Evolutionary conservation across 2,113 vertebrate species (phyloP).

Genomic region (Hemiscyllium ocellatum): DNA sequence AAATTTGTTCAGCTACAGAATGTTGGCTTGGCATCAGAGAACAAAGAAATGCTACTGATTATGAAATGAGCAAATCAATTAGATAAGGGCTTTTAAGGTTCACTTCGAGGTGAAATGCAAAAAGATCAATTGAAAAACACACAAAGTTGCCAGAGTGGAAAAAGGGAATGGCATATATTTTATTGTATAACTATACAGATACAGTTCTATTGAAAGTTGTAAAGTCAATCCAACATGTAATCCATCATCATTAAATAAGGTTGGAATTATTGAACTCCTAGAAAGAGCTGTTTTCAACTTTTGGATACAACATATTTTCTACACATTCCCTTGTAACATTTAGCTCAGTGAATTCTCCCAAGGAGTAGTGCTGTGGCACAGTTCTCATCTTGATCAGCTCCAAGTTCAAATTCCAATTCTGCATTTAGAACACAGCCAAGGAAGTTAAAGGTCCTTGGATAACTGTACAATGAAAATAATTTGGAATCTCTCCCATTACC

Average conservation of each 20-base stretch:
- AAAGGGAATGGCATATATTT: not conserved
- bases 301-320: not conserved
- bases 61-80: not conserved
- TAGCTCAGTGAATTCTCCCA: not conserved
- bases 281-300: not conserved
- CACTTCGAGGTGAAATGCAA: not conserved
- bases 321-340: not conserved
- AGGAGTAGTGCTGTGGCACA: not conserved
- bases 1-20: not conserved
- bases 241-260: not conserved
- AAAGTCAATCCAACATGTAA: not conserved
- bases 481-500: no score
- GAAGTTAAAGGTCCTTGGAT: no score
- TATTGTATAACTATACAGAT: not conserved
- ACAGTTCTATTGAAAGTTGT: no score
- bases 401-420: no score
- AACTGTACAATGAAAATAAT: no score
- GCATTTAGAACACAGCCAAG: no score
- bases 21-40: not conserved
- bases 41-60: not conserved
- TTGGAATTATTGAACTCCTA: not conserved
- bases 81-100: not conserved
- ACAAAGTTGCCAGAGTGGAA: not conserved
- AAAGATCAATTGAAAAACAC: not conserved
- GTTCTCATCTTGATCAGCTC: no score